A percentile compares a stretch with the other conserved stretches of the same genome.
Conservation (phyloP, 1,140 invertebrate species). For the Drusus annulatus region DNA sequence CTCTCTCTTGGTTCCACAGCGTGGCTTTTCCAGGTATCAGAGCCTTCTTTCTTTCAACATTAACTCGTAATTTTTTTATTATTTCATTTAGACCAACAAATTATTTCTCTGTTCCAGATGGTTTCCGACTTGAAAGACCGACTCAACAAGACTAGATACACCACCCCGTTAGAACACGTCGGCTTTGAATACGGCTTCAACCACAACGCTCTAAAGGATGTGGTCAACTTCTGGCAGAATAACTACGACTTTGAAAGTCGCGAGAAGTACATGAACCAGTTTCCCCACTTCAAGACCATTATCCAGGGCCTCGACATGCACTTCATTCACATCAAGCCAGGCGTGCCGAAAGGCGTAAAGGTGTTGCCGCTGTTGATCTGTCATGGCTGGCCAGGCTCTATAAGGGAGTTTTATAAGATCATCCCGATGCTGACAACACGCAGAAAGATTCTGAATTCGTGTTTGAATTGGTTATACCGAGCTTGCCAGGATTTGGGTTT, state of each 20-base stretch:
- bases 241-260: constrained; percentile 81
- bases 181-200: constrained; percentile 77
- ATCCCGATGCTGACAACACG: constrained; percentile 79
- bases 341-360: constrained; percentile 68
- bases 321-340: constrained; percentile 76
- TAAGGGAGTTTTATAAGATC: constrained; percentile 85
- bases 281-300: constrained; percentile 80
- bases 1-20: too few relatives aligned
- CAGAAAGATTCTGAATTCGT: constrained; percentile 75
- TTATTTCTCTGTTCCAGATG: constrained; percentile 42
- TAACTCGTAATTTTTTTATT: too few relatives aligned
- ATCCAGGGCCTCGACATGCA: constrained; percentile 81
- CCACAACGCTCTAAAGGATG: constrained; percentile 73
- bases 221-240: constrained; percentile 80
- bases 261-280: constrained; percentile 79
- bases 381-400: constrained; percentile 90
- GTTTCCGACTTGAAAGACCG: constrained; percentile 42
- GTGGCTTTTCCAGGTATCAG: too few relatives aligned
- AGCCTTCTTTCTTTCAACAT: too few relatives aligned
- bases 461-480: constrained; percentile 85
- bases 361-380: constrained; percentile 80
- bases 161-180: constrained; percentile 48
- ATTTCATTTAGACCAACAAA: too few relatives aligned
- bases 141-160: constrained; percentile 40
- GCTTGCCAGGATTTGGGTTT: constrained; percentile 84